Evolutionary conservation across 2,888 invertebrate species (phyloP).

Genomic region (Platycheirus albimanus): DNA sequence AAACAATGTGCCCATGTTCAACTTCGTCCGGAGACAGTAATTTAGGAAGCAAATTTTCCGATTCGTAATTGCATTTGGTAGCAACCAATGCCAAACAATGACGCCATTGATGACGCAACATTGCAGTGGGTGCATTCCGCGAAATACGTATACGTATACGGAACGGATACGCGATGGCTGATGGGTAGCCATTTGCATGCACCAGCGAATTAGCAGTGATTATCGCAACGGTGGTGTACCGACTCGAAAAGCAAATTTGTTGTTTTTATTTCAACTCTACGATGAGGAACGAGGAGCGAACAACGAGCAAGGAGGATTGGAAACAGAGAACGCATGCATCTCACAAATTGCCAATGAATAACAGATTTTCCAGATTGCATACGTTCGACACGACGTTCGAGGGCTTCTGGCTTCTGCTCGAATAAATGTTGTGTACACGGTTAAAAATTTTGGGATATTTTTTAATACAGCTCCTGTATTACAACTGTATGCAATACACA

Average conservation of each 20-base stretch:
- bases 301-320: no score
- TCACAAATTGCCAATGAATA: constrained; percentile 68
- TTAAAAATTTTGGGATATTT: no score
- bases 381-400: constrained; percentile 2
- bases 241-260: constrained; percentile 49
- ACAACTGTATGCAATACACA: no score
- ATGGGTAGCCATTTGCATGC: constrained; percentile 28
- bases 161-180: no score
- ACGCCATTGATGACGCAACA: constrained; percentile 32
- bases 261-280: constrained; percentile 23
- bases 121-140: constrained; percentile 45
- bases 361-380: constrained; percentile 59
- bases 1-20: constrained; percentile 46
- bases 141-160: background rate
- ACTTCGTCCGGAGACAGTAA: constrained; percentile 46
- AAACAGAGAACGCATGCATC: constrained; percentile 36
- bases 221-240: constrained; percentile 40
- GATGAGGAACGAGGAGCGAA: no score
- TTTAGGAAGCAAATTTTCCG: constrained; percentile 62
- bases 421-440: no score
- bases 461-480: no score
- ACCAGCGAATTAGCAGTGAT: constrained; percentile 53
- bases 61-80: constrained; percentile 62
- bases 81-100: constrained; percentile 18
- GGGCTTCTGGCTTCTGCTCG: background rate